Conservation (phyloP, 2,797 vertebrate genomes). For the Bradypodion pumilum region DNA sequence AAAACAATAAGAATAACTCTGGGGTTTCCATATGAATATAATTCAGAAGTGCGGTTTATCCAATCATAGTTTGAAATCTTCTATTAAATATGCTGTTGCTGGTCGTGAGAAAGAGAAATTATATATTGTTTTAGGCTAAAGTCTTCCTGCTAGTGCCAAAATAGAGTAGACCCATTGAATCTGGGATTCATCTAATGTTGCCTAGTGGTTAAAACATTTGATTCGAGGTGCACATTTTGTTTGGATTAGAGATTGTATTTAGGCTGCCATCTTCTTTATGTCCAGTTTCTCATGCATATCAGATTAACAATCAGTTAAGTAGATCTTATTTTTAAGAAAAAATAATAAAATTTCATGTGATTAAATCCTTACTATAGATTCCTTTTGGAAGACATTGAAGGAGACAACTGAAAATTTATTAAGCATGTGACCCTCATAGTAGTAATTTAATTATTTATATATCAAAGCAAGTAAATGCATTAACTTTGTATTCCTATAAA, state of each 20-base stretch:
- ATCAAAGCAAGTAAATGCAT: too few species aligned
- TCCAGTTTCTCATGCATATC: background rate
- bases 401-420: background rate
- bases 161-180: too few species aligned
- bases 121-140: background rate
- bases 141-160: too few species aligned
- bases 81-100: background rate
- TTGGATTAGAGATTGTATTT: too few species aligned
- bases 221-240: too few species aligned
- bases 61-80: background rate
- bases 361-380: background rate
- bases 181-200: too few species aligned
- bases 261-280: background rate
- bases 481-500: background rate
- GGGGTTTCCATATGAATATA: background rate
- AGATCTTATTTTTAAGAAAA: background rate
- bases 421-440: too few species aligned
- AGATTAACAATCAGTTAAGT: background rate
- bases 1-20: background rate
- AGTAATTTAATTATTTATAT: too few species aligned
- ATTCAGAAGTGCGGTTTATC: background rate
- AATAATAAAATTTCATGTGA: background rate
- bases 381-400: background rate
- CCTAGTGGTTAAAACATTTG: too few species aligned
- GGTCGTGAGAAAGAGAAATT: background rate